These are phyloP conservation scores for Pristionchus fissidentatus DNA, from an alignment of 2,888 invertebrate species.

Conservation along the genomic window DNA sequence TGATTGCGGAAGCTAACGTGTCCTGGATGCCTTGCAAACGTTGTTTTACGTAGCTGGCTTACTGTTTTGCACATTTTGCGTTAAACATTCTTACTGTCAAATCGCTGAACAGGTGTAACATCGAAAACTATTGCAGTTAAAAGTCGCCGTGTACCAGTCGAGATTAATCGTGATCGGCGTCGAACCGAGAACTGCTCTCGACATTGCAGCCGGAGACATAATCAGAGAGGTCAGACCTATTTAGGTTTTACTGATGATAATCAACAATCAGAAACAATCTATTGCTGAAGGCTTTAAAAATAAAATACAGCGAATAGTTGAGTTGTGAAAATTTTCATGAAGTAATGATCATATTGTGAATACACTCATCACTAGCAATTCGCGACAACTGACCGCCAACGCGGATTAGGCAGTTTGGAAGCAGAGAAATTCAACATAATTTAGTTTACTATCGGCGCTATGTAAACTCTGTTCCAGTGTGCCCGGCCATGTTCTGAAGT, in stretches of 20 bases:
- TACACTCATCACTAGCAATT: no score
- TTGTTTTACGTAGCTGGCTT: no score
- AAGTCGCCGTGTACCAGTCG: neutral
- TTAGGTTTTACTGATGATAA: neutral
- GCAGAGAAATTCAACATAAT: neutral
- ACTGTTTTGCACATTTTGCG: no score
- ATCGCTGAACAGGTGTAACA: no score
- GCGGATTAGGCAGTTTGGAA: neutral
- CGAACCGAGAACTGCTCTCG: conserved; percentile 35
- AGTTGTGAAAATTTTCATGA: no score
- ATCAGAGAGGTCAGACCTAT: conserved; percentile 29
- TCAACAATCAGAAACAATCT: no score
- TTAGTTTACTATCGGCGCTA: neutral
- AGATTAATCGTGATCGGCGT: neutral
- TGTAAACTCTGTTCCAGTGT: neutral
- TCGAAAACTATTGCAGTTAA: conserved; percentile 42
- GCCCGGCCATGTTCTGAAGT: neutral
- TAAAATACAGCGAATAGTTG: no score
- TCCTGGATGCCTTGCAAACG: no score
- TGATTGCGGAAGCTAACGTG: no score
- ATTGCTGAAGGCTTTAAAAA: no score
- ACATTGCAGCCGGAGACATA: conserved; percentile 36
- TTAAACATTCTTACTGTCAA: no score
- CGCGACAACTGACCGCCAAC: neutral
- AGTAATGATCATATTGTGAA: no score